Evolutionary conservation across 2,797 vertebrate species (phyloP).

Genomic region (Myotis vivesi): DNA sequence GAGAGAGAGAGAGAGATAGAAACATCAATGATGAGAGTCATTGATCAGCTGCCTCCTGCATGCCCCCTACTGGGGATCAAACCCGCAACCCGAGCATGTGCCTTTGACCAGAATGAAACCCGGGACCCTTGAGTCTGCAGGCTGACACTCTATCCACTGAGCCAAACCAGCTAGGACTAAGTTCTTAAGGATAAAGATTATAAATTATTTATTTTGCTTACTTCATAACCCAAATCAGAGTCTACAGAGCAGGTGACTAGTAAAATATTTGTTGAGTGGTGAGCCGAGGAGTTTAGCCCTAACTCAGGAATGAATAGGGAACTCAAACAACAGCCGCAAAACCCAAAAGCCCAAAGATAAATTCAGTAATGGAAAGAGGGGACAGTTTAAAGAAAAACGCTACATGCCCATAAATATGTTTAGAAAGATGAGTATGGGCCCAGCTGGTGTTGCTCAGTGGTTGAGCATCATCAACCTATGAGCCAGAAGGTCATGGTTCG

Average conservation of each 20-base stretch:
- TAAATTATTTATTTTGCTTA: slow-evolving; percentile 40
- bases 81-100: no score
- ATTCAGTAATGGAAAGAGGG: neutral
- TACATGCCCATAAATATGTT: neutral
- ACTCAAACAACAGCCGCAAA: neutral
- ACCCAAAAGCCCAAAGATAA: neutral
- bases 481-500: no score
- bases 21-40: no score
- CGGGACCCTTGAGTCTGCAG: no score
- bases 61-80: no score
- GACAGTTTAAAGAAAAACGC: neutral
- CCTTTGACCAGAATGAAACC: no score
- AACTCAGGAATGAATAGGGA: neutral
- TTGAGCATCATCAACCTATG: no score
- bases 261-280: neutral
- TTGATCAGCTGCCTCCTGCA: no score
- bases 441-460: no score
- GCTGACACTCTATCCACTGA: no score
- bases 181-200: neutral
- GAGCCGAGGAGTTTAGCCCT: neutral
- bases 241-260: neutral
- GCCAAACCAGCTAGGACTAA: neutral
- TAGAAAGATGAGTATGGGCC: neutral
- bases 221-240: neutral
- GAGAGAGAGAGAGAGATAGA: no score